A percentile compares a stretch with the other conserved stretches of the same genome.
Conservation (phyloP, 2,797 vertebrate species). For the Intellagama lesueurii region DNA sequence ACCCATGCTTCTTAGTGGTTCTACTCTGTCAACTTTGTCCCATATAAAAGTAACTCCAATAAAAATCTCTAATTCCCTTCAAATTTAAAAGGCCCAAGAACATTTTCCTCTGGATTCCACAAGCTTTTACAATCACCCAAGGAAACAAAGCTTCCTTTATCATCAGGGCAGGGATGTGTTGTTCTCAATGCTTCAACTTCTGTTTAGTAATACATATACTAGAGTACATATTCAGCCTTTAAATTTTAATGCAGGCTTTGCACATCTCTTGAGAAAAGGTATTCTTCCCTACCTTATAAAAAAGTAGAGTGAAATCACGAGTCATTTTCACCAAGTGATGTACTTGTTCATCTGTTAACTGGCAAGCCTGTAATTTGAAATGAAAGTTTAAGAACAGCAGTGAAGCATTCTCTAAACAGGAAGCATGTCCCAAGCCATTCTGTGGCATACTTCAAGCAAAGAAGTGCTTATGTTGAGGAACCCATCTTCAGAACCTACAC, state of each 20-base stretch:
- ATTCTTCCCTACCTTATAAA: conserved; percentile 87
- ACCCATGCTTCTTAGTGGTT: neutral
- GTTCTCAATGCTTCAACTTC: neutral
- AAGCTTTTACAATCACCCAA: neutral
- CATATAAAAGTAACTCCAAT: neutral
- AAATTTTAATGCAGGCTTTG: neutral
- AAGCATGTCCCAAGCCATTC: neutral
- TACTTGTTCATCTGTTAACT: conserved; percentile 84
- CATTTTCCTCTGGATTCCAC: neutral
- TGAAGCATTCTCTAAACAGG: neutral
- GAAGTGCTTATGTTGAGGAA: neutral
- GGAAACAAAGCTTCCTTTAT: neutral
- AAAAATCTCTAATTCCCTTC: neutral
- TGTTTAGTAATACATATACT: neutral
- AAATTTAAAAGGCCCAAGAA: neutral
- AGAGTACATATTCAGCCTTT: neutral
- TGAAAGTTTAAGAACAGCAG: conserved; percentile 18
- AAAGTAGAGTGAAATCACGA: conserved; percentile 90
- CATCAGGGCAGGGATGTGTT: neutral
- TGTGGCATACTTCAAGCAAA: neutral
- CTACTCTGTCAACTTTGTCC: neutral
- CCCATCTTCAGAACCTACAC: neutral
- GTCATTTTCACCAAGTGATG: conserved; percentile 91
- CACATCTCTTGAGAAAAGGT: conserved; percentile 1
- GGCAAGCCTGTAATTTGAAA: conserved; percentile 81